Conservation (phyloP, 2,888 invertebrate genomes). For the Eulithis prunata region DNA sequence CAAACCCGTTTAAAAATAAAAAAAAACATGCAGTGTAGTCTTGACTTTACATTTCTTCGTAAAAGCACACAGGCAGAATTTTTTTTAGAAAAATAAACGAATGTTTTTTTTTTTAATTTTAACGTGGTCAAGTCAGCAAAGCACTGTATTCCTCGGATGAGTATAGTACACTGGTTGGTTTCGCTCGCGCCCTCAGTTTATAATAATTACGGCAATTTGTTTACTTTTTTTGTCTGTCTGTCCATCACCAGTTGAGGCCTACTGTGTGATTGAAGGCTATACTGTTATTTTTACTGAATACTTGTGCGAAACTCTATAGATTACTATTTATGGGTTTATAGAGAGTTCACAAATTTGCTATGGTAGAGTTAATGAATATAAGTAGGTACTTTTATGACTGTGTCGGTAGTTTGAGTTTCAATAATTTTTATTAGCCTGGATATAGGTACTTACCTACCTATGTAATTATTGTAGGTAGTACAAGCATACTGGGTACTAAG, state of each 20-base stretch:
- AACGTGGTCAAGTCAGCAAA: conserved; percentile 33
- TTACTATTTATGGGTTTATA: too few relatives aligned
- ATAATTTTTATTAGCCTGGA: too few relatives aligned
- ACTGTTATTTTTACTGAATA: conserved; percentile 28
- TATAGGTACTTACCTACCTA: too few relatives aligned
- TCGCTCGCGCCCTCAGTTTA: conserved; percentile 68
- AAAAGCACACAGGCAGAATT: conserved; percentile 17
- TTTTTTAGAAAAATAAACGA: too few relatives aligned
- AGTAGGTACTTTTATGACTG: too few relatives aligned
- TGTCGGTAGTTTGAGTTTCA: too few relatives aligned
- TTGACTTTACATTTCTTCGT: conserved; percentile 25
- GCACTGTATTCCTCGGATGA: conserved; percentile 56
- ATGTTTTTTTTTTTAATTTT: conserved; percentile 35
- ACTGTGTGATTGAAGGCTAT: conserved; percentile 31
- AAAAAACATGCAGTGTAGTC: conserved; percentile 27
- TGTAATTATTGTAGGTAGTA: too few relatives aligned
- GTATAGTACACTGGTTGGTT: conserved; percentile 63
- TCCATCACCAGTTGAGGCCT: conserved; percentile 51
- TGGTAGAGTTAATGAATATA: too few relatives aligned
- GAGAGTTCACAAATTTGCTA: too few relatives aligned
- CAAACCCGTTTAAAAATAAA: conserved; percentile 49
- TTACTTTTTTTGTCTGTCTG: conserved; percentile 69
- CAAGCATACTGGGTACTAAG: too few relatives aligned
- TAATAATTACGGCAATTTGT: conserved; percentile 77
- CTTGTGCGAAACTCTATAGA: conserved; percentile 11